These are phyloP conservation scores for Phataginus tetradactyla DNA, from an alignment of 2,797 vertebrate genomes.

Conservation along the genomic window DNA sequence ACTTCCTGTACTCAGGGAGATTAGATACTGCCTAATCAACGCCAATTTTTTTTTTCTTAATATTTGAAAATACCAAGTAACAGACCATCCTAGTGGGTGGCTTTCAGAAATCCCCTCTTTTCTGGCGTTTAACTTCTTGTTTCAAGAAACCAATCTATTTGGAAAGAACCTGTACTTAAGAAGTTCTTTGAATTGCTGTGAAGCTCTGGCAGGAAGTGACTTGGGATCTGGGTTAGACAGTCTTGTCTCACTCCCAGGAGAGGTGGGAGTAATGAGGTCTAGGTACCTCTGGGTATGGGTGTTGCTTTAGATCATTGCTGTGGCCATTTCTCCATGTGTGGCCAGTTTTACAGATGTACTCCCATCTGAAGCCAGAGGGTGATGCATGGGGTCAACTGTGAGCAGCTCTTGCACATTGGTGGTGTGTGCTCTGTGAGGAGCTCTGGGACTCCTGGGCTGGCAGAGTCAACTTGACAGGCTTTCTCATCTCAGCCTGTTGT, in stretches of 20 bases:
- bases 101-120: constrained; percentile 79
- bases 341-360: neutral
- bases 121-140: constrained; percentile 70
- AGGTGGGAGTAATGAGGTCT: neutral
- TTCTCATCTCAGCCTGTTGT: neutral
- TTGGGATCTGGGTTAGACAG: constrained; percentile 61
- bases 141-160: constrained; percentile 78
- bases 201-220: constrained; percentile 70
- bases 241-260: constrained; percentile 5
- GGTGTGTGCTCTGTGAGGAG: neutral
- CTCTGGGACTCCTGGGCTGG: neutral
- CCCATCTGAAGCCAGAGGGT: neutral
- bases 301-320: neutral
- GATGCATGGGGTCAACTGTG: neutral
- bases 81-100: constrained; percentile 77
- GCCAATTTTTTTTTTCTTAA: constrained; percentile 67
- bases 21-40: constrained; percentile 75
- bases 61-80: constrained; percentile 76
- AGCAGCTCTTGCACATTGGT: neutral
- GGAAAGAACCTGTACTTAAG: constrained; percentile 77
- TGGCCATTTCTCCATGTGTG: neutral
- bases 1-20: constrained; percentile 79
- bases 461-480: neutral
- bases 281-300: neutral
- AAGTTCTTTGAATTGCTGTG: constrained; percentile 76